Base-by-base conservation (phyloP, 2,888 invertebrate species). In the Sarcophaga variegata region DNA sequence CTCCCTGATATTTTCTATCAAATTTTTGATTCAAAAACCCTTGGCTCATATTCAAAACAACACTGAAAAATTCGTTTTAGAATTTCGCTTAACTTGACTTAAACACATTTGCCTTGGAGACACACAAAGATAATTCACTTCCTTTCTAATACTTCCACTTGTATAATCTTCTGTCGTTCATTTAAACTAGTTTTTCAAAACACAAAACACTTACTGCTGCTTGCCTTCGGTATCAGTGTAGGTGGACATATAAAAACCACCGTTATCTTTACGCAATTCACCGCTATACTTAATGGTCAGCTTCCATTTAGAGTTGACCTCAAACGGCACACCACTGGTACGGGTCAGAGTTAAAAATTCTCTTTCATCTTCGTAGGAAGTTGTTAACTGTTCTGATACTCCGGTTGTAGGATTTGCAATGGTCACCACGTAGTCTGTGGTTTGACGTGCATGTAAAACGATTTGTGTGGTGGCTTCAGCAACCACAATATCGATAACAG, bases 211-310 rank as follows among this genome's bases (percentile, higher is more conserved):
- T 90, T 88, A 92, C 92, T 90, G 90, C 47, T 17, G 81, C 0
- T 59, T 86, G n/a, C 90, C 90, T 0, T 79, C 45, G 4, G 91
- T 88, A n/a, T 90, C 88, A 11, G 83, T 67, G 80, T 95, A 96
- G 0, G 93, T 94, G 4, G 95, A 95, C 0, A 95, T 91, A 88
- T 96, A 96, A 77, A 96, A 95, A 27, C 96, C 96, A 59, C 95
- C 95, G 92, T 96, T 94, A 81, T 96, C 95, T 17, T 94, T 94
- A 67, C 95, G 95, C 59, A 96, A 94, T 12, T 92, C 91, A 0
- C 95, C 96, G 0, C 90, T 90, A 89, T 95, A 97, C 0, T 92
- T 90, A 86, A 96, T 95, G 49, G 93, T 92, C 2, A 96, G 89
- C 0, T 90, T 90, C 89, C 96, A 95, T 0, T 92, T 92, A 20